Percentiles rank a stretch among this genome's conserved stretches.
Conservation (phyloP, 2,797 vertebrate species). For the Sebastes cheni region DNA sequence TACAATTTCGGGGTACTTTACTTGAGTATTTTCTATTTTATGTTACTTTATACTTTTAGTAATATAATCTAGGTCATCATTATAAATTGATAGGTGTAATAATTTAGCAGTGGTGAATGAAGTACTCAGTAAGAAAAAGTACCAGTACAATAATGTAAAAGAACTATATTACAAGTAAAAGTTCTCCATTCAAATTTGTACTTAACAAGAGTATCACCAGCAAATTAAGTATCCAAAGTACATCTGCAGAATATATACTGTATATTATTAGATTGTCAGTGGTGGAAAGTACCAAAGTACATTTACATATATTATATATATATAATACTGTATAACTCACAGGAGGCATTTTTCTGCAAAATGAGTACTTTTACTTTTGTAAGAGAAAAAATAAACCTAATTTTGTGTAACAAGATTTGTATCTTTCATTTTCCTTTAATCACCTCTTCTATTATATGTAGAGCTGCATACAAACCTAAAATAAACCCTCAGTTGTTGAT, state of each 20-base stretch:
- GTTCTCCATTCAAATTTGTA: neutral
- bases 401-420: neutral
- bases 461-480: neutral
- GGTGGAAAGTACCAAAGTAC: neutral
- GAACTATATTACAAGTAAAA: neutral
- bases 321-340: no score
- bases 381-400: neutral
- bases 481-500: neutral
- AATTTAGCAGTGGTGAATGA: neutral
- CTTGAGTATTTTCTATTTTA: no score
- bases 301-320: neutral
- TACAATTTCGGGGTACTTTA: no score
- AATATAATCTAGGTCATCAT: neutral
- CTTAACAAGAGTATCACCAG: neutral
- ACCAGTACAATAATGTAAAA: neutral
- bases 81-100: neutral
- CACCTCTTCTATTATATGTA: neutral
- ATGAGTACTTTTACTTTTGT: neutral
- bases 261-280: neutral
- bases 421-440: neutral
- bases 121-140: neutral
- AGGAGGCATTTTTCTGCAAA: neutral
- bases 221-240: neutral
- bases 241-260: neutral
- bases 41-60: no score